Evolutionary conservation across 2,888 invertebrate genomes (phyloP), one percentile per base, ranked within the genome.

Genomic region (Xylocampa areola): DNA sequence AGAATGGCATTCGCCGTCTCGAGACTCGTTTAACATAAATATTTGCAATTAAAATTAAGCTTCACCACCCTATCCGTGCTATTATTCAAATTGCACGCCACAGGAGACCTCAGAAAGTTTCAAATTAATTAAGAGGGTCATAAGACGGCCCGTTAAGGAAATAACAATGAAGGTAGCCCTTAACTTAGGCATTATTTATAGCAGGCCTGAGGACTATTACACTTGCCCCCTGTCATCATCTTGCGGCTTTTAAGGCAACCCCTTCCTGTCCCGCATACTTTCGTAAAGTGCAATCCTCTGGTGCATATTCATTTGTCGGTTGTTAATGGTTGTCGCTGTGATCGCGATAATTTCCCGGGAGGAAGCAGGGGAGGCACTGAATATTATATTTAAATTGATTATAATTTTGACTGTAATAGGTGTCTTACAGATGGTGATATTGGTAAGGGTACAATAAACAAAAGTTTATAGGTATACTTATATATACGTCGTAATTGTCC

Each of bases 1-100:
- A 76, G 80, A 77, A 73, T 78, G 77, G 79, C 77, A 77, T 79
- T 77, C 71, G 77, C 72, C 61, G 79, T 79, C 82, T 77, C 73
- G 77, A 79, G 83, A 81, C 83, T 83, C 90, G 88, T 88, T 94
- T 91, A 89, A 88, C 92, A 92, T 93, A 94, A 94, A 94, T 93
- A 94, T 94, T 94, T 94, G 91, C 93, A 93, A 93, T 94, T 94
- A 93, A 91, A 94, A 94, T 94, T 90, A 92, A 88, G 86, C 88
- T 80, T 79, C 82, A 86, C 81, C 90, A 85, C 92, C 92, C 92
- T 89, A 91, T 92, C 91, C 82, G 55, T 74, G 91, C 90, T 89
- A 92, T 94, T 94, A 94, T 94, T 94, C 92, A 94, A 94, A 94
- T 94, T 86, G 92, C 79, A 80, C 90, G 88, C 92, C 92, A 89